Percentiles rank a stretch among this genome's conserved stretches.
These are phyloP conservation scores for Orchesella cincta DNA, from an alignment of 1,140 invertebrate species.

Conservation along the genomic window DNA sequence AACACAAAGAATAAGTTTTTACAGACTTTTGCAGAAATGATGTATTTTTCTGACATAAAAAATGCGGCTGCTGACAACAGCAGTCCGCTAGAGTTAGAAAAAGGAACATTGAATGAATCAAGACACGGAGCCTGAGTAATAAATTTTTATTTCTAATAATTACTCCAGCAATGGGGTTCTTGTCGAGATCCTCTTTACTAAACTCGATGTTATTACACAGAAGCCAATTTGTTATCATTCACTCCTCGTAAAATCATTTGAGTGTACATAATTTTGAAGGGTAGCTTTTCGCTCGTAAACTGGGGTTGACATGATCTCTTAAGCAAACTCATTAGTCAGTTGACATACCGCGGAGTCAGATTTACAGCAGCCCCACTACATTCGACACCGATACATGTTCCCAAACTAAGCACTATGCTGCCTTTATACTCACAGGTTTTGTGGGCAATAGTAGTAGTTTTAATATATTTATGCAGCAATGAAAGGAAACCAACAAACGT, in stretches of 20 bases:
- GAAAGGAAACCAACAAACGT: too few relatives aligned
- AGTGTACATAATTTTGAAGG: not conserved
- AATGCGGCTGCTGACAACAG: too few relatives aligned
- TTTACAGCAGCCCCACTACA: constrained; percentile 14
- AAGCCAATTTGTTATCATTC: constrained; percentile 29
- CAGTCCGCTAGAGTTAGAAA: too few relatives aligned
- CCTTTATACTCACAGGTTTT: too few relatives aligned
- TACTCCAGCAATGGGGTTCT: not conserved
- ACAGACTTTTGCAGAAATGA: too few relatives aligned
- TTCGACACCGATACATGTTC: constrained; percentile 2
- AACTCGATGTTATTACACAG: constrained; percentile 9
- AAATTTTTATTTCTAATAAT: constrained; percentile 22
- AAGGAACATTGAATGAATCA: too few relatives aligned
- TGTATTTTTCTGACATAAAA: too few relatives aligned
- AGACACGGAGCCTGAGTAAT: too few relatives aligned
- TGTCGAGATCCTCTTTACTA: not conserved
- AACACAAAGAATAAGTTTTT: too few relatives aligned
- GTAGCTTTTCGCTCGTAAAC: not conserved
- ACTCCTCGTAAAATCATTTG: constrained; percentile 26
- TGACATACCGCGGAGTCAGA: constrained; percentile 25
- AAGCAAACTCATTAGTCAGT: constrained; percentile 45
- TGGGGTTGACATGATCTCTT: constrained; percentile 42
- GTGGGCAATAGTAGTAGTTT: too few relatives aligned
- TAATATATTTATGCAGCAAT: too few relatives aligned
- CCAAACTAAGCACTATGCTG: too few relatives aligned